phyloP scores from a whole-genome alignment of 2,888 invertebrate species.

The Anthoptus insignis region DNA sequence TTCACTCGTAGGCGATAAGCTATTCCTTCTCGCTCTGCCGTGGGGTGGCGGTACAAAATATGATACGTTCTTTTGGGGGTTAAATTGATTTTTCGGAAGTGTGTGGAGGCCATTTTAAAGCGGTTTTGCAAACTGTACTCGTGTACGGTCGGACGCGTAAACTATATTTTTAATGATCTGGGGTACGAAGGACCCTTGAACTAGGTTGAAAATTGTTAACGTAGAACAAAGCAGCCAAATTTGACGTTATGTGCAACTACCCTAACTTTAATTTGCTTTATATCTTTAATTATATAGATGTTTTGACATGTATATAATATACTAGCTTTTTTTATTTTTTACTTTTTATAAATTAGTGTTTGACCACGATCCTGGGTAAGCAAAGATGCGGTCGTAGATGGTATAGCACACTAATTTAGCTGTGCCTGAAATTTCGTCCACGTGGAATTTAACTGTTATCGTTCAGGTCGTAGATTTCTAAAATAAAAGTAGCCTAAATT shows the following conservation, averaged over 20 bases:
- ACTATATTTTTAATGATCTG: conserved; percentile 33
- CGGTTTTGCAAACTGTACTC: conserved; percentile 50
- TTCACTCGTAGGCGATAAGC: conserved; percentile 41
- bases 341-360: too few relatives aligned
- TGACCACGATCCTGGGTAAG: too few relatives aligned
- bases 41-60: conserved; percentile 83
- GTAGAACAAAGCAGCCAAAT: conserved; percentile 15
- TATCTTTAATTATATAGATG: too few relatives aligned
- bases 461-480: too few relatives aligned
- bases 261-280: too few relatives aligned
- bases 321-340: too few relatives aligned
- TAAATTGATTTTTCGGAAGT: conserved; percentile 84
- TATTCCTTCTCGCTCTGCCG: conserved; percentile 62
- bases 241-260: not conserved
- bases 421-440: too few relatives aligned
- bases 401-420: too few relatives aligned
- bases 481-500: too few relatives aligned
- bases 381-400: too few relatives aligned
- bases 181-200: conserved; percentile 26
- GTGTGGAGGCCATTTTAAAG: conserved; percentile 79
- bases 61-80: conserved; percentile 83
- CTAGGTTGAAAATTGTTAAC: conserved; percentile 13
- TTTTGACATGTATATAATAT: too few relatives aligned
- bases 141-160: conserved; percentile 16
- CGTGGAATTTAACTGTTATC: too few relatives aligned